Base-by-base conservation (phyloP, 1,140 invertebrate genomes). In the Solenopsis invicta region DNA sequence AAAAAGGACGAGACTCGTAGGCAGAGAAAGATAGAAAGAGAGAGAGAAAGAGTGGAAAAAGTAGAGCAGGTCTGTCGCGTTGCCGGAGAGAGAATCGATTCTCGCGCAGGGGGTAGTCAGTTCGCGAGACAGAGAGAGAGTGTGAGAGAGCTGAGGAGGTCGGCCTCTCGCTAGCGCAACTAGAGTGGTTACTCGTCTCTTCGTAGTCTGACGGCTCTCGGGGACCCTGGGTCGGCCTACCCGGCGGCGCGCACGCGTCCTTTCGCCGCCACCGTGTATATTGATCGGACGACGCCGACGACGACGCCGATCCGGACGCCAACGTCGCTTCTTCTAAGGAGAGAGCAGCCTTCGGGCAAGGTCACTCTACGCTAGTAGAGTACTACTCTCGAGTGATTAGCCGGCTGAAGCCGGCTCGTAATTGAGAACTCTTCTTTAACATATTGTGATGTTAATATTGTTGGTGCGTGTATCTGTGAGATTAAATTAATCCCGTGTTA, bases 231-330 rank as follows among this genome's bases (percentile, higher is more conserved):
- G 71, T 89, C 90, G 71, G 85, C 78, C 85, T 88, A 87, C 56
- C 84, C 84, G 37, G 48, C 77, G 76, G 71, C 64, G 72, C 85
- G 86, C 80, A 74, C 54, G 69, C 81, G 71, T 71, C 18, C 66
- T 80, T 52, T 52, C 52, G 71, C 77, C 67, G 69, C 85, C 85
- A 86, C 87, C 82, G 61, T 89, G 88, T 72, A 87, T 93, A 93
- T 93, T 93, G 92, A 93, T 93, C 91, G 87, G 1, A 10, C 29
- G 62, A 92, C 93, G 93, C 92, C 93, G 89, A 75, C 93, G 89
- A 75, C 93, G 89, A 72, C 92, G 93, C 94, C 93, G 95, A 91
- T 91, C 87, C 67, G 71, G 76, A 90, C 75, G 71, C 66, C 86
- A 77, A 89, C 72, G 74, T 34, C 72, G 85, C 52, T 76, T 80